Percentiles rank a stretch among this genome's conserved stretches.
These are phyloP conservation scores for Adrianichthys oophorus DNA, from an alignment of 2,797 vertebrate genomes.

Conservation along the genomic window DNA sequence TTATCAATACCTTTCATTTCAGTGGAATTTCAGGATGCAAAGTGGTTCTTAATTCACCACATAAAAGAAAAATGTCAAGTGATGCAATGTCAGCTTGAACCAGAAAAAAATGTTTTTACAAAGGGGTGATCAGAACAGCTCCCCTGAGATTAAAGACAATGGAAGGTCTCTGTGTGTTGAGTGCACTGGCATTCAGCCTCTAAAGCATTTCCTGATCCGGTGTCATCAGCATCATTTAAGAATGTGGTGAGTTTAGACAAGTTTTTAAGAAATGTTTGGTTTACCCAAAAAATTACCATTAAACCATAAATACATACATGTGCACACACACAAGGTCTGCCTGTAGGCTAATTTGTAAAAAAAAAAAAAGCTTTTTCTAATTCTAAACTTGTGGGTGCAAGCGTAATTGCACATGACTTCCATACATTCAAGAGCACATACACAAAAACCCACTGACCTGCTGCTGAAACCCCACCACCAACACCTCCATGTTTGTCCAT, in stretches of 20 bases:
- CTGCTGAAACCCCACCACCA: conserved; percentile 46
- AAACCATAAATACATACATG: too few relatives aligned
- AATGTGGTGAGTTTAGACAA: conserved; percentile 2
- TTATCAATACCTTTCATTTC: too few relatives aligned
- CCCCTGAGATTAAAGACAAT: conserved; percentile 31
- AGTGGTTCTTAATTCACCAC: conserved; percentile 16
- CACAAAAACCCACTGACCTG: conserved; percentile 62
- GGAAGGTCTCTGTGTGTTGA: conserved; percentile 41
- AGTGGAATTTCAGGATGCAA: neutral
- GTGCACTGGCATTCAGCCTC: conserved; percentile 10
- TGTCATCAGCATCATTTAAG: conserved; percentile 12
- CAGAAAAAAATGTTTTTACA: conserved; percentile 28
- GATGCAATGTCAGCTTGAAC: neutral
- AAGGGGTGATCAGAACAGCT: conserved; percentile 29
- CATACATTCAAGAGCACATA: conserved; percentile 23
- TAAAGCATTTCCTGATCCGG: conserved; percentile 34
- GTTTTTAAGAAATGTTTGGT: neutral
- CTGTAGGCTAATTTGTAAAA: conserved; percentile 13
- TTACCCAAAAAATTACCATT: too few relatives aligned
- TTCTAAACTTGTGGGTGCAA: neutral
- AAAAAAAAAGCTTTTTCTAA: neutral
- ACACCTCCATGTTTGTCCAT: conserved; percentile 36
- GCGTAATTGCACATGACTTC: conserved; percentile 13
- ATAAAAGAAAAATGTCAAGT: conserved; percentile 16
- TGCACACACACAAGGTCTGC: neutral